These are phyloP conservation scores for Amphipoea lucens DNA, from an alignment of 2,888 invertebrate genomes.

Conservation along the genomic window DNA sequence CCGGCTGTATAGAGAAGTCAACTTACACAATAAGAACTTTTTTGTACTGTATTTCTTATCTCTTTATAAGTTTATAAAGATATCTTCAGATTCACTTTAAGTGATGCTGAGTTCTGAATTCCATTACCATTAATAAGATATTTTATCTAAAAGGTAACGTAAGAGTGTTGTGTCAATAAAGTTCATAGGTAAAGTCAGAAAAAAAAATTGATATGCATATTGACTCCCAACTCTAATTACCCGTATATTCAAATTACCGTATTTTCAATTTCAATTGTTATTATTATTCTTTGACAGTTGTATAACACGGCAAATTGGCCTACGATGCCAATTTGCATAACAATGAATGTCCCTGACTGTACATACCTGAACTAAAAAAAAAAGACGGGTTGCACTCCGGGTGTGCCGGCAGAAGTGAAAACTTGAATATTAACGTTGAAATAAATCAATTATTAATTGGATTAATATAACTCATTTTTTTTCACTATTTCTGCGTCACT, in stretches of 20 bases:
- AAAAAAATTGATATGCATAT: background rate
- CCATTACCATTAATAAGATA: slow-evolving; percentile 15
- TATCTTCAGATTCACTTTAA: slow-evolving; percentile 19
- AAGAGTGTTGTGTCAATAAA: background rate
- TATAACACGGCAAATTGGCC: background rate
- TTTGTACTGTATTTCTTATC: slow-evolving; percentile 28
- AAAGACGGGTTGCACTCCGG: no score
- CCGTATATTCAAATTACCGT: background rate
- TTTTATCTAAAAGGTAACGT: slow-evolving; percentile 5
- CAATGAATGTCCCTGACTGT: no score
- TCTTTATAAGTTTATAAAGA: slow-evolving; percentile 34
- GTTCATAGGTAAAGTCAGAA: background rate
- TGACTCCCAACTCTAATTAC: background rate
- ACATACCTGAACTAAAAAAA: no score
- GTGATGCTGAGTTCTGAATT: slow-evolving; percentile 3
- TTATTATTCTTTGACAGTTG: background rate
- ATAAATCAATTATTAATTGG: no score
- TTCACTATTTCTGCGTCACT: no score
- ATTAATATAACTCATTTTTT: no score
- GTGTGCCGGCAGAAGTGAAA: no score
- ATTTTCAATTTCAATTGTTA: no score
- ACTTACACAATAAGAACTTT: background rate
- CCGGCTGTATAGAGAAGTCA: background rate
- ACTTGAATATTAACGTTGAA: no score
- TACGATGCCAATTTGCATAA: background rate